Percentiles rank a stretch among this genome's conserved stretches.
These are phyloP conservation scores for Tetramorium alpestre DNA, from an alignment of 1,140 invertebrate species.

Conservation along the genomic window DNA sequence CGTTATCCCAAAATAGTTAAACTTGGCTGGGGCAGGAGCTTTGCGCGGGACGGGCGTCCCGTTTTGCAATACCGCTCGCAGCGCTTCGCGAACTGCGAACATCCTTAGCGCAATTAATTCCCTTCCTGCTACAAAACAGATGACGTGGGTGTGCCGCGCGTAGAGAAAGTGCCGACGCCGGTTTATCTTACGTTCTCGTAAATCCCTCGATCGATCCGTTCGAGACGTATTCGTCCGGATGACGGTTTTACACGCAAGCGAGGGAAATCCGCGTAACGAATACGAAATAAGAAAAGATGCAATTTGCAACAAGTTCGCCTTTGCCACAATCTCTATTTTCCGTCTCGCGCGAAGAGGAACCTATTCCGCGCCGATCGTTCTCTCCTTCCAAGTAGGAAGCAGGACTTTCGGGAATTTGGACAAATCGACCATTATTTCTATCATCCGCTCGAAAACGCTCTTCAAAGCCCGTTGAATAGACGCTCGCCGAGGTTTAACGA, in stretches of 20 bases:
- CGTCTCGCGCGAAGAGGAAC: slow-evolving; percentile 18
- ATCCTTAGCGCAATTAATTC: slow-evolving; percentile 50
- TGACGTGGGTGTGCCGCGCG: neutral
- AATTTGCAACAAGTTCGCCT: slow-evolving; percentile 12
- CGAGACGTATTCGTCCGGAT: neutral
- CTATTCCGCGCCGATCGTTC: slow-evolving; percentile 12
- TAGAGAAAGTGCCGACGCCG: neutral
- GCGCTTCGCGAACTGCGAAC: slow-evolving; percentile 21
- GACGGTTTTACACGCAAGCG: neutral
- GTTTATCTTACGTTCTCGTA: slow-evolving; percentile 8
- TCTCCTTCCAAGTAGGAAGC: neutral
- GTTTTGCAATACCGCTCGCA: slow-evolving; percentile 35
- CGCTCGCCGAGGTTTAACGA: slow-evolving; percentile 8
- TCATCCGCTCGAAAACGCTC: slow-evolving; percentile 36
- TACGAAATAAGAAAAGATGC: slow-evolving; percentile 12
- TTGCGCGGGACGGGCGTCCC: neutral
- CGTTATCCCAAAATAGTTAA: slow-evolving; percentile 46
- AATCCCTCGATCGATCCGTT: slow-evolving; percentile 23
- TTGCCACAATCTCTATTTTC: slow-evolving; percentile 26
- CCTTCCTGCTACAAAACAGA: slow-evolving; percentile 19
- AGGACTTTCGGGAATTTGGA: slow-evolving; percentile 54
- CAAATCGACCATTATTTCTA: slow-evolving; percentile 60
- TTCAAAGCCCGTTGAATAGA: slow-evolving; percentile 52
- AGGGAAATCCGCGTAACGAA: slow-evolving; percentile 30
- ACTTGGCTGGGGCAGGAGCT: neutral